A percentile compares a stretch with the other conserved stretches of the same genome.
Conservation (phyloP, 2,797 vertebrate genomes). For the Lacerta bilineata region DNA sequence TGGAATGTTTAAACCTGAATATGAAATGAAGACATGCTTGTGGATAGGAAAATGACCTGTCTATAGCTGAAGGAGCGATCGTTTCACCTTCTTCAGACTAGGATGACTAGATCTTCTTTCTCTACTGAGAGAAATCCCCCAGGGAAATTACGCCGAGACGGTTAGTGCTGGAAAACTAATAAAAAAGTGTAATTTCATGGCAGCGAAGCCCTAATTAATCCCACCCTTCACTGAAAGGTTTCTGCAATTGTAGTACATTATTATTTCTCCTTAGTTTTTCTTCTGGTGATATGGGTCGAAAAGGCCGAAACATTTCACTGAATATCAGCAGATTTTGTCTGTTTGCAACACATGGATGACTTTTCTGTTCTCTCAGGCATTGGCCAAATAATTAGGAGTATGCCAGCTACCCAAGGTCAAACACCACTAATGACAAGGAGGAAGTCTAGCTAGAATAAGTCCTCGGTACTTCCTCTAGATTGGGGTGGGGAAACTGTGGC, state of each 20-base stretch:
- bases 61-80: background rate
- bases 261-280: constrained; percentile 41
- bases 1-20: no score
- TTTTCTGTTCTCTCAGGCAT: background rate
- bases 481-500: background rate
- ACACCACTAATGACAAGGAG: background rate
- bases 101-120: constrained; percentile 7
- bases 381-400: background rate
- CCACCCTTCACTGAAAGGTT: constrained; percentile 46
- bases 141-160: constrained; percentile 34
- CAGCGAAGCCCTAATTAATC: constrained; percentile 55
- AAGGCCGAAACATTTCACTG: constrained; percentile 14
- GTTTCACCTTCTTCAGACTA: background rate
- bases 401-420: background rate
- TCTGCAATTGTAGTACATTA: constrained; percentile 40
- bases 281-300: constrained; percentile 14
- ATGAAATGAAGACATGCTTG: background rate
- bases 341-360: background rate
- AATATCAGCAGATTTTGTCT: constrained; percentile 13
- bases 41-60: background rate
- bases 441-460: background rate
- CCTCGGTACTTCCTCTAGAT: background rate
- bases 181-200: constrained; percentile 49
- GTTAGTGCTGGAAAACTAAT: constrained; percentile 43
- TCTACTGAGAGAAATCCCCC: background rate